Conservation (phyloP, 2,888 invertebrate species). For the Parnassius smintheus region DNA sequence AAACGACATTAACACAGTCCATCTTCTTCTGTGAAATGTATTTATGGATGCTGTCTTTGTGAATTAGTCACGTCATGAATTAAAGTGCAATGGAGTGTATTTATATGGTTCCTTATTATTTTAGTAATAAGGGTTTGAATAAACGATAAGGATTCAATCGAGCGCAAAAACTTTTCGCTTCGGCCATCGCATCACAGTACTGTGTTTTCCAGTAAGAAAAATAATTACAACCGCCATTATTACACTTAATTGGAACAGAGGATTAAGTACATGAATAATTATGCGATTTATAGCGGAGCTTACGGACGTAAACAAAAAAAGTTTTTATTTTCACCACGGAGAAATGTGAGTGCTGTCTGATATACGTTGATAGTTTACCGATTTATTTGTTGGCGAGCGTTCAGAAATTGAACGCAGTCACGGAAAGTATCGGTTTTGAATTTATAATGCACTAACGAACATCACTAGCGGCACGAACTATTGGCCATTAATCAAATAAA, state of each 20-base stretch:
- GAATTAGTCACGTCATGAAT: constrained; percentile 31
- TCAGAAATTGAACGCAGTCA: constrained; percentile 45
- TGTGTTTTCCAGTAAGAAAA: constrained; percentile 56
- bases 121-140: constrained; percentile 19
- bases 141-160: constrained; percentile 14
- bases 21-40: constrained; percentile 29
- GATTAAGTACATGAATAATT: constrained; percentile 66
- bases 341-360: constrained; percentile 41
- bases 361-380: constrained; percentile 56
- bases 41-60: constrained; percentile 34
- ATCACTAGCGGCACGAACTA: constrained; percentile 29
- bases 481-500: constrained; percentile 32
- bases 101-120: constrained; percentile 2
- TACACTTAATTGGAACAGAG: constrained; percentile 67
- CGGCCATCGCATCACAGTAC: constrained; percentile 50
- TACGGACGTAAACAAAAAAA: constrained; percentile 50
- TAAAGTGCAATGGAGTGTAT: constrained; percentile 1
- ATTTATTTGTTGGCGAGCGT: constrained; percentile 49
- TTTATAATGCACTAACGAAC: constrained; percentile 35
- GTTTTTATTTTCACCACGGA: constrained; percentile 39
- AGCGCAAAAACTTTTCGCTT: constrained; percentile 21
- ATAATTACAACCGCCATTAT: constrained; percentile 60
- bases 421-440: constrained; percentile 40
- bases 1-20: constrained; percentile 13
- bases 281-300: constrained; percentile 49